Base-by-base conservation (phyloP, 2,113 vertebrate genomes). In the Anguilla japonica region DNA sequence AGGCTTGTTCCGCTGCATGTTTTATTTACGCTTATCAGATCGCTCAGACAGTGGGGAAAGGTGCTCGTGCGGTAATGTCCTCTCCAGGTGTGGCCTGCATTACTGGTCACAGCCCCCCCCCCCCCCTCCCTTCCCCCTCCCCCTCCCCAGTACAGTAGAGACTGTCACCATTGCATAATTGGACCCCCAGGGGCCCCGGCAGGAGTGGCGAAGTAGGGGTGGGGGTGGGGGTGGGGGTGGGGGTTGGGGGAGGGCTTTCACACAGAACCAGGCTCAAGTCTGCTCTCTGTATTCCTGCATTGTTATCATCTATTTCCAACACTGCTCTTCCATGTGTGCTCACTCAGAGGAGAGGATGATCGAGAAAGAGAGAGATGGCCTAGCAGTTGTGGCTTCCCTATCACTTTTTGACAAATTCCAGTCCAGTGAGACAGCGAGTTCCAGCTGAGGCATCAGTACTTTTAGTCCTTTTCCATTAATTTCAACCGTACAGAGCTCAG, bases 401-500 rank as follows among this genome's bases (percentile, higher is more conserved):
- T 22, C 60, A 2, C 18, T 26, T 22, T 26, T 8, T 22, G 60
- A 53, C 60, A 26, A 20, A 26, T 7, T 67, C 78, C 29, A 34
- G 78, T 41, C 78, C 7, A 40, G 50, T 11, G 11, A 53, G 50
- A 53, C 7, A 53, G 50, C 50, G 1, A 53, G 50, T 53, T 11
- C 41, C 18, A 20, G 39, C 39, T 41, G 20, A 41, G 79, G 40
- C 41, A 81, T 81, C 79, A 81, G 14, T 22, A 41, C 79, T 80
- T 29, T 87, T 90, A 89, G 87, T 88, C 91, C 87, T 92, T 93
- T 94, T 92, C 93, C 78, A 92, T 93, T 83, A 90, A 87, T 89
- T 92, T 93, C 93, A 94, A 91, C 92, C 90, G 91, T 92, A 93
- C 88, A 89, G 83, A 87, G 85, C 84, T 90, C 90, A 91, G 91